Evolutionary conservation across 2,113 vertebrate genomes (phyloP), one percentile per base, ranked within the genome.

Genomic region (Leucopsar rothschildi): DNA sequence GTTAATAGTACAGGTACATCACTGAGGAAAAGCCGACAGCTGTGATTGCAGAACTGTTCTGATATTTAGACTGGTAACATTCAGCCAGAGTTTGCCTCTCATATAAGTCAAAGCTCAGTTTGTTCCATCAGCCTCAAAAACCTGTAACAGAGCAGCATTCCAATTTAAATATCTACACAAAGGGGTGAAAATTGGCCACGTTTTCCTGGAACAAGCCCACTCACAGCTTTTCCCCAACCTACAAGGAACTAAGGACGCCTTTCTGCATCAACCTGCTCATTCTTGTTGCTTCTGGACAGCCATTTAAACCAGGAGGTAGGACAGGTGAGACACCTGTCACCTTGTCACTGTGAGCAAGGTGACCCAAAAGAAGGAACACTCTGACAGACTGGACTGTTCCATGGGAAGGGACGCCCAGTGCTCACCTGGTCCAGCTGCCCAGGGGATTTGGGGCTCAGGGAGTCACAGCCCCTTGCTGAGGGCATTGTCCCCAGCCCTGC

Each of bases 401-500:
- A 6, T 3, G 24, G 45, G 29, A 76, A 47, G 56, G 25, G 37
- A 66, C 6, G 11, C 73, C 21, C 33, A 12, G 7, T 0, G 1
- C 49, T 5, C 24, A 11, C 1, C 28, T 4, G 60, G 11, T 6
- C 9, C 70, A 44, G 11, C 20, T 24, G n/a, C 42, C 31, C 1
- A 6, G 13, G 17, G 15, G 18, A 5, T 3, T 5, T 3, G 7
- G 22, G 44, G 25, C 24, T 25, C 59, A 11, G 8, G 24, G 9
- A 29, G 35, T 2, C 33, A 2, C 19, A 55, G 39, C 22, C 2
- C 11, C 9, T 16, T 9, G 27, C 14, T n/a, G 9, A 39, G 44
- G 50, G 16, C 40, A 22, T 0, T 17, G 64, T 14, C 22, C 81
- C 28, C 3, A 2, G 12, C 27, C 17, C 1, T 3, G 27, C 15